Conservation (phyloP, 2,797 vertebrate species). For the Saxicola maurus region DNA sequence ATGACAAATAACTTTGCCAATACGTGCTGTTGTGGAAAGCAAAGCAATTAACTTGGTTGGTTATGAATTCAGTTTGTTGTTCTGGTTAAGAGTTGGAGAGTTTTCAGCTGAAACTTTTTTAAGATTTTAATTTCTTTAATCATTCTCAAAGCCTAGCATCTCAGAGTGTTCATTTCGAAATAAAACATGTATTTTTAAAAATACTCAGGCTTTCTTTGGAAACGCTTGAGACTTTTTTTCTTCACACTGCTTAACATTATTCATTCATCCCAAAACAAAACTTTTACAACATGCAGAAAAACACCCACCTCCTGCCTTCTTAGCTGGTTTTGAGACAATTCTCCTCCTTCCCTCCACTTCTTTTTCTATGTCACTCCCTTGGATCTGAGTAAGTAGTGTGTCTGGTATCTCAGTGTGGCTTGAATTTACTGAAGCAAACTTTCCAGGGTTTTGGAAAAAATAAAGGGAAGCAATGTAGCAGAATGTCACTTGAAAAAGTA, state of each 20-base stretch:
- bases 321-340: not conserved
- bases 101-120: not conserved
- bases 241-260: not conserved
- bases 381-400: not conserved
- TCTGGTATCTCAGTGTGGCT: not conserved
- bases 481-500: not conserved
- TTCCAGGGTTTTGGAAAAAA: not conserved
- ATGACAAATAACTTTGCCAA: not conserved
- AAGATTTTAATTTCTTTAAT: not conserved
- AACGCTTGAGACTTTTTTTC: not conserved
- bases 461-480: not conserved
- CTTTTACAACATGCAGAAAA: not conserved
- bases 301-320: not conserved
- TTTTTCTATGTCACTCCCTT: not conserved
- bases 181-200: not conserved
- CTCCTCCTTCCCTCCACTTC: not conserved
- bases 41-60: not conserved
- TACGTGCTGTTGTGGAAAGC: slow-evolving; percentile 4
- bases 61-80: slow-evolving; percentile 22
- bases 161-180: not conserved
- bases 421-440: not conserved
- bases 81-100: slow-evolving; percentile 4
- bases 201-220: not conserved
- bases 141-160: not conserved
- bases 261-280: not conserved